Base-by-base conservation (phyloP, 1,140 invertebrate genomes). In the Neoseiulus cucumeris region DNA sequence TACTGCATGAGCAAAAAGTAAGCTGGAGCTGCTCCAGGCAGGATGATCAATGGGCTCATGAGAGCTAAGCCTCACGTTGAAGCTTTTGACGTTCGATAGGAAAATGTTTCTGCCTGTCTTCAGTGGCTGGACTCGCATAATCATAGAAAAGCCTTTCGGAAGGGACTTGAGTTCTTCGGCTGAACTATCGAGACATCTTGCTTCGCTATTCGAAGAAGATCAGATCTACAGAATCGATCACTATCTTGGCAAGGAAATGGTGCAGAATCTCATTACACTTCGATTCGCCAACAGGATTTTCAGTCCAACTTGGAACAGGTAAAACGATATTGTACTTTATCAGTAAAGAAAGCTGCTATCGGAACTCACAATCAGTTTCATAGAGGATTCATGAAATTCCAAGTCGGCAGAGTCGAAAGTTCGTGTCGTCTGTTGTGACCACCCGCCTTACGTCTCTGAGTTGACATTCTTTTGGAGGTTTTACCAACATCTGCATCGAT, bases 191-290 rank as follows among this genome's bases (percentile, higher is more conserved):
- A 67, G 73, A 42, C 79, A 81, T 69, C 71, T 81, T 47, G 68
- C 74, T 29, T 70, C 71, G 22, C 69, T 81, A 51, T 82, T 81
- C 69, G 73, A 70, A 39, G 81, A 82, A 70, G 77, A 81, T 18
- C 73, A 82, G 69, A 72, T 81, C 20, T 81, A 81, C 69, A 69
- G 80, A 44, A 81, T 81, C 29, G 80, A 81, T 70, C 80, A 81
- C 69, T 81, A 81, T 70, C 73, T 81, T 6, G 80, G 80, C 55
- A 81, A 81, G 69, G 80, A 81, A 71, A 82, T 82, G 79, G 79
- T 82, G 14, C 80, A 82, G 68, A 81, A 82, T 72, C 70, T 81
- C 25, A 76, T 82, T 71, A 76, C 79, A 30, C 70, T 82, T 17
- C 74, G 80, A 29, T 69, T 69, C 64, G 68, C 67, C n/a, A 69